Percentiles rank a stretch among this genome's conserved stretches.
Conservation (phyloP, 2,797 vertebrate genomes). For the Falco peregrinus region DNA sequence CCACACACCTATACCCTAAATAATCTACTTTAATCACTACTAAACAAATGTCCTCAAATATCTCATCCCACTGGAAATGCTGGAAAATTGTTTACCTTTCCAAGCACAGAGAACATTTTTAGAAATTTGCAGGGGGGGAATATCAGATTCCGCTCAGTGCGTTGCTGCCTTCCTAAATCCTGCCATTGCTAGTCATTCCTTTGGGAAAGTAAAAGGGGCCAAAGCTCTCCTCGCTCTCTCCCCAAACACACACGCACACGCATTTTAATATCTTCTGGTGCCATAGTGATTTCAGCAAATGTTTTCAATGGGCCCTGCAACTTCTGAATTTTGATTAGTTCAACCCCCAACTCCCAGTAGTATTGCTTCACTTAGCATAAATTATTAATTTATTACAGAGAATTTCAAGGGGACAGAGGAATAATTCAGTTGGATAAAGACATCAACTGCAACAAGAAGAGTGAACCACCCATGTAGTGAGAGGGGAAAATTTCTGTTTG, state of each 20-base stretch:
- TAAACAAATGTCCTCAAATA: neutral
- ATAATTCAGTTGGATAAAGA: constrained; percentile 59
- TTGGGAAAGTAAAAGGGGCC: neutral
- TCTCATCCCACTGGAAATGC: neutral
- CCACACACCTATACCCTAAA: neutral
- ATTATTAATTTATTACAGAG: constrained; percentile 75
- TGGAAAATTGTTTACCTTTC: neutral
- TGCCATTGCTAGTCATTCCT: neutral
- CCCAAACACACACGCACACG: neutral
- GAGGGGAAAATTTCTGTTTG: constrained; percentile 18
- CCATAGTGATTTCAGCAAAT: neutral
- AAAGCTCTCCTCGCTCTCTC: neutral
- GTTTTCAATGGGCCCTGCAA: constrained; percentile 9
- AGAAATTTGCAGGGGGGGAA: neutral
- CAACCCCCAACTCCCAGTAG: neutral
- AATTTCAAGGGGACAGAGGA: constrained; percentile 57
- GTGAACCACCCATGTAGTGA: neutral
- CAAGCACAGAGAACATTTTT: neutral
- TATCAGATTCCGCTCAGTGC: neutral
- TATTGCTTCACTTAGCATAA: constrained; percentile 65
- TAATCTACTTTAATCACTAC: neutral
- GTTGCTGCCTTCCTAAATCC: neutral
- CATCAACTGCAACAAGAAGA: constrained; percentile 25
- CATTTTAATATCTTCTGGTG: neutral
- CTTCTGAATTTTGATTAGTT: constrained; percentile 18